Evolutionary conservation across 1,140 invertebrate genomes (phyloP).

Genomic region (Scaptomyza hsui): DNA sequence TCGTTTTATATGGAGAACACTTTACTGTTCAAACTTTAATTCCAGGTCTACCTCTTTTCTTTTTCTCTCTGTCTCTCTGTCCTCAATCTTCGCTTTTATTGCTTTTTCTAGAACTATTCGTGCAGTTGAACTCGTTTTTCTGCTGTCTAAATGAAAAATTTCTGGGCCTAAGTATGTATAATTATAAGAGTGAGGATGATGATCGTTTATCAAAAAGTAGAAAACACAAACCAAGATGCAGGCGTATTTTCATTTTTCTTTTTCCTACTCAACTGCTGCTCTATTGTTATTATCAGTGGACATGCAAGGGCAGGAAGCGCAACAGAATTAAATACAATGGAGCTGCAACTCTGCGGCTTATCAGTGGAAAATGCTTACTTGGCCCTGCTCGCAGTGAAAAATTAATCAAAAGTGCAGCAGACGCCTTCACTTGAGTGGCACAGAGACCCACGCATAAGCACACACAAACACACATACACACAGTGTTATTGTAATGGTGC

Average conservation of each 20-base stretch:
- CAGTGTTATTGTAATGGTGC: slow-evolving; percentile 44
- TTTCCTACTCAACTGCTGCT: slow-evolving; percentile 14
- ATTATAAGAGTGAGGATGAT: slow-evolving; percentile 13
- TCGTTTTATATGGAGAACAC: no score
- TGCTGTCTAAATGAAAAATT: slow-evolving; percentile 21
- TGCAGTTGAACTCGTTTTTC: slow-evolving; percentile 73
- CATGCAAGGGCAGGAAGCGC: slow-evolving; percentile 76
- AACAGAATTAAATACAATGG: slow-evolving; percentile 41
- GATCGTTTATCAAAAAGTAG: slow-evolving; percentile 20
- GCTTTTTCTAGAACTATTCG: background rate
- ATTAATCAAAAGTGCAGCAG: slow-evolving; percentile 79
- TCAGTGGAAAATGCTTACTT: slow-evolving; percentile 30
- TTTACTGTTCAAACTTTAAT: background rate
- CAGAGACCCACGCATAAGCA: slow-evolving; percentile 14
- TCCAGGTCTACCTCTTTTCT: background rate
- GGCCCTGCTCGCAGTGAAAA: slow-evolving; percentile 42
- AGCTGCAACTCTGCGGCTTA: slow-evolving; percentile 13
- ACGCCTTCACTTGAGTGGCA: slow-evolving; percentile 66
- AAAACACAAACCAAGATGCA: slow-evolving; percentile 8
- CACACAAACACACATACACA: slow-evolving; percentile 7
- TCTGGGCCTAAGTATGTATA: slow-evolving; percentile 12
- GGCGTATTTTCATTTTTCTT: slow-evolving; percentile 3
- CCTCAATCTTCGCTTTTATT: slow-evolving; percentile 25
- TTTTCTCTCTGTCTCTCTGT: slow-evolving; percentile 8
- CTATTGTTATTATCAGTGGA: slow-evolving; percentile 66